Evolutionary conservation across 2,888 invertebrate species (phyloP), one percentile per base, ranked within the genome.

Genomic region (Sisyra terminalis): DNA sequence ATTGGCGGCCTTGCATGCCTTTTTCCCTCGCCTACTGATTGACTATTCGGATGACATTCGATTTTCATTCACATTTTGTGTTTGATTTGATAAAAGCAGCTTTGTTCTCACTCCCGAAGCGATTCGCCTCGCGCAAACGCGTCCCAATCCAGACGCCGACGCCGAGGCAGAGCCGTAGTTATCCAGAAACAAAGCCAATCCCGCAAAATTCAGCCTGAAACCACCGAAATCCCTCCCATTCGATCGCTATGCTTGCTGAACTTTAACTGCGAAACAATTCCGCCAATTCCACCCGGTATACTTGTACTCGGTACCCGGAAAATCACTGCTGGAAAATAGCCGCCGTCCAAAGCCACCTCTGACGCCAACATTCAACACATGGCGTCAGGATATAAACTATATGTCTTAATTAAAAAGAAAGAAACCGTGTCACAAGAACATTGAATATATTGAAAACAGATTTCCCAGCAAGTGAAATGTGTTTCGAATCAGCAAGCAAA

Each of bases 331-430:
- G 7, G 3, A 24, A 5, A 3, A 7, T 24, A 24, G 7, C 5
- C 24, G 24, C 3, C 24, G 24, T 3, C 24, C 24, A 24, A 24
- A 7, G 3, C 24, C 24, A 24, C 24, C 5, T 24, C 24, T 24
- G 24, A 7, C 24, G 24, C 7, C 24, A 24, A 24, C 7, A 15
- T 37, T 16, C 16, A 18, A 37, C 37, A 37, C 37, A 37, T 37
- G 37, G 37, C 37, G 37, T 37, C 37, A 16, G 16, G n/a, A 37
- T 37, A 15, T 18, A 37, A 17, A 37, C 32, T 35, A 24, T 24
- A 24, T 7, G 24, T 24, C 24, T 24, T 24, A 24, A 24, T 24
- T 24, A 24, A 24, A 24, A 24, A n/a, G n/a, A n/a, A 24, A 3
- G 24, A 24, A 24, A 24, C 7, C 24, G 24, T 24, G 24, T 24